Conservation (phyloP, 2,113 vertebrate genomes). For the Himantopus leucocephalus region DNA sequence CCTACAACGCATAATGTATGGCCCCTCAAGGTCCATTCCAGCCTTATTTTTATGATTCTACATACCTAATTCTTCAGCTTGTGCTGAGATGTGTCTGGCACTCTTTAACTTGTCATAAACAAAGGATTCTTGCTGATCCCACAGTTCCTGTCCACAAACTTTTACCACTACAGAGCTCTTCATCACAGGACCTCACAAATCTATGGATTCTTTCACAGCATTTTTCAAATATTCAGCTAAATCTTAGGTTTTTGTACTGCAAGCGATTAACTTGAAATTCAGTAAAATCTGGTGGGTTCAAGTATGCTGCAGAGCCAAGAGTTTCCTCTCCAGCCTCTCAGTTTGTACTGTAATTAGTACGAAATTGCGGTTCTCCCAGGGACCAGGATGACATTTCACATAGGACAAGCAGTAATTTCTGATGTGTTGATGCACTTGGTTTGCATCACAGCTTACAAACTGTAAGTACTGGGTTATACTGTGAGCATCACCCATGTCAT, state of each 20-base stretch:
- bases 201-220: not conserved
- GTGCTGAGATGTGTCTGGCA: not conserved
- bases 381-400: not conserved
- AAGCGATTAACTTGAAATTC: not conserved
- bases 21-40: not conserved
- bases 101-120: not conserved
- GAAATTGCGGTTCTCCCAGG: not conserved
- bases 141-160: not conserved
- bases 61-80: not conserved
- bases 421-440: not conserved
- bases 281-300: not conserved
- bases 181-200: not conserved
- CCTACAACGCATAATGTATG: not conserved
- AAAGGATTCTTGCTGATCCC: constrained; percentile 9
- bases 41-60: not conserved
- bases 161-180: not conserved
- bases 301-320: not conserved
- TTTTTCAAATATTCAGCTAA: not conserved
- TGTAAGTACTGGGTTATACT: not conserved
- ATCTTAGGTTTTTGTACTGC: not conserved
- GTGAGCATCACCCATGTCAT: not conserved
- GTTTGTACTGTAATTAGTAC: not conserved
- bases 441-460: not conserved
- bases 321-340: not conserved
- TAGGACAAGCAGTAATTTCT: not conserved